Evolutionary conservation across 2,888 invertebrate species (phyloP).

Genomic region (Andrena dorsata): DNA sequence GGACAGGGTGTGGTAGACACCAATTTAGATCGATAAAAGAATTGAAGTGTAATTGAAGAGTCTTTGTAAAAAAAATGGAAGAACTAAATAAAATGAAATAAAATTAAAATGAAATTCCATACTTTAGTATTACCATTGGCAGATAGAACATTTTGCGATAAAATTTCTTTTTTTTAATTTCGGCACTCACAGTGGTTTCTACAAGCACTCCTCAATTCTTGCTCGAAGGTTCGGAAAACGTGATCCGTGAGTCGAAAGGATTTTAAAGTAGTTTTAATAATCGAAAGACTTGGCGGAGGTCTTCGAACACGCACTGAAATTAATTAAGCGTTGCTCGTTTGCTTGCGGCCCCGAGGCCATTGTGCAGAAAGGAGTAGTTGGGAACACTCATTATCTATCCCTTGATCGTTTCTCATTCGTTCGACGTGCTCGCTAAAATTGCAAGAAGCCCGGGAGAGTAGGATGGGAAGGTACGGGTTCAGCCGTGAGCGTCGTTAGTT

Average conservation of each 20-base stretch:
- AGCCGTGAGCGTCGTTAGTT: conserved; percentile 30
- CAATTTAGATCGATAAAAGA: too few species aligned
- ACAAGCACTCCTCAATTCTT: too few species aligned
- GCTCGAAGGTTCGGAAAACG: too few species aligned
- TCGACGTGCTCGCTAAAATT: conserved; percentile 28
- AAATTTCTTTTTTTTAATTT: too few species aligned
- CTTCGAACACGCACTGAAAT: neutral
- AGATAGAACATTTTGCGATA: too few species aligned
- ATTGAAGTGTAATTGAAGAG: too few species aligned
- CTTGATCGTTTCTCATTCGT: conserved; percentile 33
- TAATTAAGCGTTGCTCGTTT: conserved; percentile 13
- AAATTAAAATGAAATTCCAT: too few species aligned
- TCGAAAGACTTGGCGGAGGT: neutral
- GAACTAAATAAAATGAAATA: too few species aligned
- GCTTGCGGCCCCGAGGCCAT: neutral
- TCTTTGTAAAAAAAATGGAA: too few species aligned
- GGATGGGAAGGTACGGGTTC: neutral
- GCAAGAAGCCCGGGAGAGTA: conserved; percentile 20
- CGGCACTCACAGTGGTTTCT: too few species aligned
- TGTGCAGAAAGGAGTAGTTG: conserved; percentile 17
- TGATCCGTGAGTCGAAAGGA: neutral
- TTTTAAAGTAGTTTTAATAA: neutral
- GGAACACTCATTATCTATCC: conserved; percentile 35
- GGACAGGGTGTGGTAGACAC: too few species aligned
- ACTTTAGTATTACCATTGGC: too few species aligned